Base-by-base conservation (phyloP, 2,113 vertebrate species). In the Chinchilla lanigera region DNA sequence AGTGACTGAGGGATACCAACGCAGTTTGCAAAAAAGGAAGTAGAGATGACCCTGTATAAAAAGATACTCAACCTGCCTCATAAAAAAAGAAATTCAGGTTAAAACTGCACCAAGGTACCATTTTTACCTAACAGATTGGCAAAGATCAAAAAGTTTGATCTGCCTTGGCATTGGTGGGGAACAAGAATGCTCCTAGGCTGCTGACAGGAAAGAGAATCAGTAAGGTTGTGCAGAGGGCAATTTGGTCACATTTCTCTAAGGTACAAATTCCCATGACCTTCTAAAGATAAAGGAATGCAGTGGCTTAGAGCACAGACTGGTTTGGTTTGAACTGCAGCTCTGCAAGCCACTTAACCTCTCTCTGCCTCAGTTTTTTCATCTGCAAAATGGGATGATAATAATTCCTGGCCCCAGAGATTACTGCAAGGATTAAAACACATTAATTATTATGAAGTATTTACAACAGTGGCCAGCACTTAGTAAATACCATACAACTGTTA, bases 41-140 rank as follows among this genome's bases (percentile, higher is more conserved):
- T 86, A 81, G 65, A 71, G 60, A 94, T 5, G 58, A 54, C 26
- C 71, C 44, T 93, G 71, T 14, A 63, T 84, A 73, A 80, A 89
- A 16, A 83, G 88, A 35, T n/a, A 52, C 50, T 87, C 92, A 87
- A 35, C 30, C 65, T 93, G 94, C 90, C 75, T 95, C 92, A 80
- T 0, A 56, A 56, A 13, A n/a, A 83, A 95, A 89, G 71, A 89
- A 80, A 92, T 44, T 78, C 95, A 93, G 83, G 93, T 41, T 52
- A 83, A 61, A 84, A 75, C 71, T 12, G 30, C 13, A 54, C 24
- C 58, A 56, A 83, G 86, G 65, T 69, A 71, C 24, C 33, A 41
- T 77, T 52, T 26, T 85, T 38, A 26, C 58, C 77, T 96, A 92
- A 96, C 95, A 96, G 95, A 96, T 96, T 61, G 96, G 85, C 87